Base-by-base conservation (phyloP, 2,113 vertebrate genomes). In the Rhinolophus ferrumequinum region DNA sequence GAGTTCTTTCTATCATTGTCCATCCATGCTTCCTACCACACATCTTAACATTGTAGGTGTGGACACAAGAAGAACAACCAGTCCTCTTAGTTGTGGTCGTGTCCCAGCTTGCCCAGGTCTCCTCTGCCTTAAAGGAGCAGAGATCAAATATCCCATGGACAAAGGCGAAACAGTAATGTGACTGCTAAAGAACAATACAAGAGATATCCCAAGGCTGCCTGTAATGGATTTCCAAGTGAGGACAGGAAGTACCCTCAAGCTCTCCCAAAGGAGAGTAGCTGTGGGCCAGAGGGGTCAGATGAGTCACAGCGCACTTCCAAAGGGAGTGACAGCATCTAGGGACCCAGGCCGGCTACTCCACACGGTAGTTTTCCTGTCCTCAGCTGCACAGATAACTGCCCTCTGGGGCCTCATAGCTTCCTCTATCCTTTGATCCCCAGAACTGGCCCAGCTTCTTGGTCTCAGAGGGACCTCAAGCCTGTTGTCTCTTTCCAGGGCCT, bases 41-140 rank as follows among this genome's bases (percentile, higher is more conserved):
- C 5, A 0, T 58, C 72, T 85, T 92, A 26, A 35, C 24, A 7
- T 7, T 22, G 44, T 22, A 26, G 30, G 9, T 4, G 0, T 15
- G 44, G 28, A 66, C 38, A 28, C 0, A 16, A 70, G 38, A 89
- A 28, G 38, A 89, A 28, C 3, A 64, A 24, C 9, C 0, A 2
- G 47, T 24, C 26, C 75, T 73, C 35, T 56, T 6, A 2, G 22
- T 52, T 30, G n/a, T 8, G 7, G 7, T 44, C 19, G 38, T 2
- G 13, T n/a, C 77, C 35, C 1, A 11, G 44, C 0, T 0, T 15
- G 12, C 24, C 26, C 33, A 38, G 77, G 33, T 35, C 5, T n/a
- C 64, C 58, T 54, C 35, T 24, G 1, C 33, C 47, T 10, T 41
- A 15, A 44, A 91, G 52, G 38, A 80, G 41, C 14, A 35, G 22